phyloP scores from a whole-genome alignment of 1,140 invertebrate genomes.

The Ceratoteleas bidentatus region DNA sequence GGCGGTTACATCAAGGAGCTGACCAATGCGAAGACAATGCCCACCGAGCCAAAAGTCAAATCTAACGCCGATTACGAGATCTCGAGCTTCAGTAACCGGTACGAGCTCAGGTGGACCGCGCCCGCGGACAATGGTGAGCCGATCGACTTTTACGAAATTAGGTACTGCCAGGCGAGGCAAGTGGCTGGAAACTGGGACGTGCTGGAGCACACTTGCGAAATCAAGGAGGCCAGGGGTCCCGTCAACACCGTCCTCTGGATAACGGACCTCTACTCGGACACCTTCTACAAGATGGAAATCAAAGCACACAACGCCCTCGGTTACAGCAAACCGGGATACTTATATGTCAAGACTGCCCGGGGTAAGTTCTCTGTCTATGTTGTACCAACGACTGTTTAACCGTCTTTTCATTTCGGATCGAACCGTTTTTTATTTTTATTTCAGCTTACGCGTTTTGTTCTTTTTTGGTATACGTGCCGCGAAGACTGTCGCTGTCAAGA shows the following conservation, averaged over 20 bases:
- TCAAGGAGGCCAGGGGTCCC: conserved; percentile 82
- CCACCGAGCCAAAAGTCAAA: conserved; percentile 82
- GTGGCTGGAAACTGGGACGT: conserved; percentile 85
- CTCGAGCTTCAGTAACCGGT: conserved; percentile 87
- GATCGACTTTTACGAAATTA: conserved; percentile 91
- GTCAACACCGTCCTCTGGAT: conserved; percentile 86
- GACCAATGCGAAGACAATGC: conserved; percentile 82
- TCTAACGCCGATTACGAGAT: conserved; percentile 69
- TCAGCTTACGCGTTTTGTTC: not conserved
- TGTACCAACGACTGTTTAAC: conserved; percentile 7
- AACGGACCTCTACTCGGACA: conserved; percentile 86
- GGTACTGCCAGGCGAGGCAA: conserved; percentile 86
- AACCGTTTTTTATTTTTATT: not conserved
- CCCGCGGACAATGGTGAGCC: conserved; percentile 93
- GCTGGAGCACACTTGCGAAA: conserved; percentile 82
- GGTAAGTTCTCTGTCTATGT: conserved; percentile 84
- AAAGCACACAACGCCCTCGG: conserved; percentile 93
- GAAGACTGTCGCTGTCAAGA: too few relatives aligned
- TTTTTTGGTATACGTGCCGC: not conserved
- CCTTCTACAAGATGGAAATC: conserved; percentile 90
- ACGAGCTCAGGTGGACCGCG: conserved; percentile 90
- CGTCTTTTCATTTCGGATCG: conserved; percentile 25
- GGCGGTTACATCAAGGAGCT: conserved; percentile 82
- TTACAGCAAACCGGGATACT: conserved; percentile 86
- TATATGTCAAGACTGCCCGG: conserved; percentile 90